Percentiles rank a stretch among this genome's conserved stretches.
Conservation (phyloP, 2,888 invertebrate species). For the Limulus polyphemus region DNA sequence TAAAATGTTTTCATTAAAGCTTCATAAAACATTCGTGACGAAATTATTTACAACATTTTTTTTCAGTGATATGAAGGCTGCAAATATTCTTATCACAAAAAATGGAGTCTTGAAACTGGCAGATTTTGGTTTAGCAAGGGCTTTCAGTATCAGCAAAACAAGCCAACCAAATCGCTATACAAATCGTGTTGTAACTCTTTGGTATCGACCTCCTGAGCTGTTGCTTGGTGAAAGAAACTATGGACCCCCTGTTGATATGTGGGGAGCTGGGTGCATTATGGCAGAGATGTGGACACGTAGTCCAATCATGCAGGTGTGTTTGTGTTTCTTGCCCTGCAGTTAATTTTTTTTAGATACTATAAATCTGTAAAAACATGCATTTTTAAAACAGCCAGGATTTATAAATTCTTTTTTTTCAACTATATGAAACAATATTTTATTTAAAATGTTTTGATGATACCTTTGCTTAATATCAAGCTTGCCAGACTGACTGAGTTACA, state of each 20-base stretch:
- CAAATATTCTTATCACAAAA: constrained; percentile 93
- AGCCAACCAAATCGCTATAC: constrained; percentile 79
- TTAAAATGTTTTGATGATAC: too few species aligned
- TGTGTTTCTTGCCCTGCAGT: not conserved
- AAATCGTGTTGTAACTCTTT: constrained; percentile 49
- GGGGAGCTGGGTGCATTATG: constrained; percentile 94
- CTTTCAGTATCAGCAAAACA: constrained; percentile 75
- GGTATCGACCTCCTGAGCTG: constrained; percentile 82
- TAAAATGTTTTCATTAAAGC: too few species aligned
- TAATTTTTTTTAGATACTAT: not conserved
- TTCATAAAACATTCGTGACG: not conserved
- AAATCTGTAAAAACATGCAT: not conserved
- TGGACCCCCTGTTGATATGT: constrained; percentile 89
- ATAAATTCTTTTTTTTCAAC: too few species aligned
- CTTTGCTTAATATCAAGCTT: too few species aligned
- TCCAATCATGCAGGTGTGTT: constrained; percentile 24
- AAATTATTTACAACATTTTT: constrained; percentile 33
- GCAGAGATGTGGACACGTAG: constrained; percentile 96
- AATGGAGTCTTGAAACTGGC: constrained; percentile 87
- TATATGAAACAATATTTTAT: too few species aligned
- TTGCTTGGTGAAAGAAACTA: constrained; percentile 74
- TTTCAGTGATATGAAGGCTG: constrained; percentile 97
- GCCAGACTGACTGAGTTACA: too few species aligned
- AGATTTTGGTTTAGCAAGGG: constrained; percentile 92
- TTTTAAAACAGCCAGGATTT: not conserved